Percentiles rank a stretch among this genome's conserved stretches.
Evolutionary conservation across 2,113 vertebrate genomes (phyloP).

Genomic region (Peromyscus leucopus): DNA sequence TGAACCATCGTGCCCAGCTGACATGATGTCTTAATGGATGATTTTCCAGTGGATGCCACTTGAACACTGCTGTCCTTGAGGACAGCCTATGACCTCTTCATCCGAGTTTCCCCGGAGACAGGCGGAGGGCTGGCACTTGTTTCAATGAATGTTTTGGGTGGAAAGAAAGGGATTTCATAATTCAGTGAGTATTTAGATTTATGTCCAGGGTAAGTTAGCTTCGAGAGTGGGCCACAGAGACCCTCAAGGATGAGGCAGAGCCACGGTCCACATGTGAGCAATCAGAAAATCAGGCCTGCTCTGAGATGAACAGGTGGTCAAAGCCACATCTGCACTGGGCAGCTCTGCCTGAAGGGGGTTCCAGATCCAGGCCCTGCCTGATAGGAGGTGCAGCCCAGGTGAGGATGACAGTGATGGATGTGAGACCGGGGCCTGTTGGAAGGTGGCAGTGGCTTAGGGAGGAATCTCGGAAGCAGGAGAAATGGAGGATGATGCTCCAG

Average conservation of each 20-base stretch:
- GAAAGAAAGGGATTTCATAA: background rate
- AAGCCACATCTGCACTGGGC: background rate
- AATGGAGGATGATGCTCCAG: rapidly evolving
- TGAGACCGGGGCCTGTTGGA: background rate
- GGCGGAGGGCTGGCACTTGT: background rate
- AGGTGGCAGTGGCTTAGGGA: background rate
- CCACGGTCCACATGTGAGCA: background rate
- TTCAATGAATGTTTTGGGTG: background rate
- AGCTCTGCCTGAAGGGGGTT: background rate
- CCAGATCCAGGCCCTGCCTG: background rate
- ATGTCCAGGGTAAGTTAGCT: background rate
- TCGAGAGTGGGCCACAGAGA: background rate
- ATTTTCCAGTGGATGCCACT: background rate
- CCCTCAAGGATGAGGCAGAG: background rate
- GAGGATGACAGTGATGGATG: background rate
- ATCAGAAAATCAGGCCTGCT: rapidly evolving
- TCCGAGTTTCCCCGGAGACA: background rate
- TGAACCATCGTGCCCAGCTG: background rate
- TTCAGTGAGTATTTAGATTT: background rate
- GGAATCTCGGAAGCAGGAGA: background rate
- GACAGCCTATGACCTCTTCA: background rate
- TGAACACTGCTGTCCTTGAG: background rate
- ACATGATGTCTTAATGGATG: background rate
- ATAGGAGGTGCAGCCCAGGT: background rate
- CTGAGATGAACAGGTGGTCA: background rate